Evolutionary conservation across 2,113 vertebrate species (phyloP), one percentile per base, ranked within the genome.

Genomic region (Burhinus bistriatus): DNA sequence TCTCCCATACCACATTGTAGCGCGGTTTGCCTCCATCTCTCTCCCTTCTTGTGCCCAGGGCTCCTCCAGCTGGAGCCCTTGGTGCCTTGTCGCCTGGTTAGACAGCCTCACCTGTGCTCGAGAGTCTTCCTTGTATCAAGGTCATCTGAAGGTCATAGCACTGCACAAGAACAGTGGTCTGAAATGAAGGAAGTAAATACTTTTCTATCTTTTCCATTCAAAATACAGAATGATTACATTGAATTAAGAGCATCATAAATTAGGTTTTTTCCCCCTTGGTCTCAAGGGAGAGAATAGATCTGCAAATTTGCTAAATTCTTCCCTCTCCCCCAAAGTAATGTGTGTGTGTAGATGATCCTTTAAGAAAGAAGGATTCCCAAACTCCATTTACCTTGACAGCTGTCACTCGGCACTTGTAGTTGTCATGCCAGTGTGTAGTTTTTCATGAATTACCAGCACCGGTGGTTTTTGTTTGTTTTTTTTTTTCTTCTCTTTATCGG

Each of bases 321-420:
- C 86, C 75, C 49, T 73, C 3, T 15, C 61, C 54, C 54, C 47
- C 26, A 52, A 70, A 93, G 82, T 40, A 91, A 79, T 7, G 12
- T 2, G 5, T 47, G 32, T 20, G 8, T 3, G 2, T 38, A 91
- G 89, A 70, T 66, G 96, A 71, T 93, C 69, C 57, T 79, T 96
- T 95, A 87, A 96, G 94, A 89, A 96, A 64, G 79, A 68, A 94
- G 75, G 42, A 90, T 95, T 89, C 79, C 84, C 83, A 97, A 96
- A 97, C 94, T 97, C 97, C 96, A 91, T 97, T 97, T 98, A 96
- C 98, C 96, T 98, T 96, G 97, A 96, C 95, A 96, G 97, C 98
- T 98, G 98, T 98, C 97, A 97, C 97, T 98, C 92, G 47, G 94
- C 95, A 82, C 97, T 97, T 73, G 62, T 82, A 92, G 93, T 89